phyloP scores from a whole-genome alignment of 2,113 vertebrate species.

The Plectropomus leopardus region DNA sequence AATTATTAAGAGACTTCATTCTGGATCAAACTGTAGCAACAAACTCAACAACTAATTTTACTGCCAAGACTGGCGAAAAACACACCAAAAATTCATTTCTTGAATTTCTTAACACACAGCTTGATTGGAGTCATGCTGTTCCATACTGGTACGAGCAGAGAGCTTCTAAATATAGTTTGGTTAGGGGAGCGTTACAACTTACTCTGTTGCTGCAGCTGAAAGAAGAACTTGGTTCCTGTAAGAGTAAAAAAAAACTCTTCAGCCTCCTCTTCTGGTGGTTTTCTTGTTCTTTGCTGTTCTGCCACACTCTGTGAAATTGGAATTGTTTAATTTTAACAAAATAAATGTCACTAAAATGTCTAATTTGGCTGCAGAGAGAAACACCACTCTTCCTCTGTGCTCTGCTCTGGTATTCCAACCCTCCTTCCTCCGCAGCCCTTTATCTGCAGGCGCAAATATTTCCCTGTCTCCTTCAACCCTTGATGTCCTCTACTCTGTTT shows the following conservation, averaged over 20 bases:
- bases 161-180: not conserved
- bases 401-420: slow-evolving; percentile 16
- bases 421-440: slow-evolving; percentile 6
- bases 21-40: not conserved
- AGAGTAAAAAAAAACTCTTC: not conserved
- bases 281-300: not conserved
- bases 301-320: not conserved
- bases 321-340: not conserved
- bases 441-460: slow-evolving; percentile 8
- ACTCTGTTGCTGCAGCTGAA: slow-evolving; percentile 5
- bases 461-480: not conserved
- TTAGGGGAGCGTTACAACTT: not conserved
- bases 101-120: not conserved
- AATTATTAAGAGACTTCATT: not conserved
- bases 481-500: slow-evolving; percentile 45
- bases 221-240: not conserved
- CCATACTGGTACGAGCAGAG: no score
- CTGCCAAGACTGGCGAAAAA: not conserved
- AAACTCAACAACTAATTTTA: not conserved
- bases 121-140: not conserved
- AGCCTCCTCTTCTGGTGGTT: not conserved
- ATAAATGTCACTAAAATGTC: not conserved
- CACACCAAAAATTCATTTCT: not conserved
- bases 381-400: not conserved
- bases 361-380: not conserved